These are phyloP conservation scores for Drosophila setifemur DNA, from an alignment of 1,140 invertebrate species.

Conservation along the genomic window DNA sequence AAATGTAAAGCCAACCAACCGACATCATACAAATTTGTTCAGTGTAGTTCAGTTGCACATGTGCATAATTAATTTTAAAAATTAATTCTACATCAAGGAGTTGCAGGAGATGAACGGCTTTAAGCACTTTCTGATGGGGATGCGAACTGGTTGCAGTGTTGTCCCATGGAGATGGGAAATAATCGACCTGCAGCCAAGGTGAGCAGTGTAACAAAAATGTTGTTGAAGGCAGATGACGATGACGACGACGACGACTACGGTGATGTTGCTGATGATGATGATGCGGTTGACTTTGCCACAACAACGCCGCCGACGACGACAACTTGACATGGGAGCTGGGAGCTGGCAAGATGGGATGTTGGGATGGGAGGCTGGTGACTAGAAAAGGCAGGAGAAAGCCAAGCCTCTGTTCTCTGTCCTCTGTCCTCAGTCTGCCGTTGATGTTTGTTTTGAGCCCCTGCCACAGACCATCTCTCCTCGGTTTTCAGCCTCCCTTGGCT, in stretches of 20 bases:
- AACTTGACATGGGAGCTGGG: conserved; percentile 68
- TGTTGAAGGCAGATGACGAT: conserved; percentile 25
- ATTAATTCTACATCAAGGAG: conserved; percentile 48
- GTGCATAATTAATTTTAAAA: conserved; percentile 76
- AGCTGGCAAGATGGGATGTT: too few relatives aligned
- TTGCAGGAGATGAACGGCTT: conserved; percentile 1
- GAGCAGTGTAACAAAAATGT: conserved; percentile 39
- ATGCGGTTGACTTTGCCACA: conserved; percentile 56
- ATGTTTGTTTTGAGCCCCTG: conserved; percentile 56
- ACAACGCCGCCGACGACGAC: conserved; percentile 49
- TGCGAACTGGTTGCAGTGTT: background rate
- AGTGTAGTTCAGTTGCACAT: conserved; percentile 35
- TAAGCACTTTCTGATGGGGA: background rate
- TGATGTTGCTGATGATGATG: conserved; percentile 31
- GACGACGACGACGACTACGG: conserved; percentile 2
- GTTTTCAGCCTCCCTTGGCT: conserved; percentile 28
- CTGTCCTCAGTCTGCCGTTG: conserved; percentile 41
- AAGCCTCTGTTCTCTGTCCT: background rate
- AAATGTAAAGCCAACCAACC: too few relatives aligned
- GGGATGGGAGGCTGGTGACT: conserved; percentile 54
- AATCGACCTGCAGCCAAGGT: conserved; percentile 17
- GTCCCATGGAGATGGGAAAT: conserved; percentile 5
- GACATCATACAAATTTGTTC: too few relatives aligned
- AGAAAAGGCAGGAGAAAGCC: conserved; percentile 68
- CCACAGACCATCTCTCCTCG: background rate